phyloP scores from a whole-genome alignment of 2,113 vertebrate genomes.

The Nycticebus coucang region DNA sequence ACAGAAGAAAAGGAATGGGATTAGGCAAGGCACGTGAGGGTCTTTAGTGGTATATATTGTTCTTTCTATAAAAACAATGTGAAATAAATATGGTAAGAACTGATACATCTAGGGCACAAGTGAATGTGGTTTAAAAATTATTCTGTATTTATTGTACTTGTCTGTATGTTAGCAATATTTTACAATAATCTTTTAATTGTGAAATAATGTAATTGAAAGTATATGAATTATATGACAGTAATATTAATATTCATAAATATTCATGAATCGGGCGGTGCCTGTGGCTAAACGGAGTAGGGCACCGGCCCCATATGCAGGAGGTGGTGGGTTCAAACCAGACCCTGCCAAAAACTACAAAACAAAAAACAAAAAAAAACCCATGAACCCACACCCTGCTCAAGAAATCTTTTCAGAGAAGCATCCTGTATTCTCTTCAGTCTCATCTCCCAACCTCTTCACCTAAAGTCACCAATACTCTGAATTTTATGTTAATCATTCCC shows the following conservation, averaged over 20 bases:
- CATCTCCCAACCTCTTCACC: not conserved
- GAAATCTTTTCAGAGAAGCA: not conserved
- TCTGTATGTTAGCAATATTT: not conserved
- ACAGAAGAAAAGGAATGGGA: not conserved
- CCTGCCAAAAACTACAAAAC: too few species aligned
- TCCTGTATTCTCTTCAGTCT: not conserved
- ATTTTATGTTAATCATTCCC: not conserved
- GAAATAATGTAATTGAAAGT: not conserved
- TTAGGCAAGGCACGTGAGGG: not conserved
- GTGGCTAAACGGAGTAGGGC: too few species aligned
- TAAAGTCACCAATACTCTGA: not conserved
- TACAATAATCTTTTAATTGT: not conserved
- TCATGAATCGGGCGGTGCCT: too few species aligned
- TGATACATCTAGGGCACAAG: not conserved
- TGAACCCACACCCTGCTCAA: too few species aligned
- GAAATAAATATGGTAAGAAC: not conserved
- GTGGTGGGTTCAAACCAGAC: too few species aligned
- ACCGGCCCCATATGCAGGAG: too few species aligned
- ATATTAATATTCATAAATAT: not conserved
- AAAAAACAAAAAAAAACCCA: too few species aligned
- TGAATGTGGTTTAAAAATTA: not conserved
- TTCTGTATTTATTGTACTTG: too few species aligned
- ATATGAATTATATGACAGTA: not conserved
- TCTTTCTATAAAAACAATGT: not conserved
- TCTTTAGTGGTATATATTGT: not conserved